Evolutionary conservation across 2,888 invertebrate species (phyloP).

Genomic region (Drosophila falleni): DNA sequence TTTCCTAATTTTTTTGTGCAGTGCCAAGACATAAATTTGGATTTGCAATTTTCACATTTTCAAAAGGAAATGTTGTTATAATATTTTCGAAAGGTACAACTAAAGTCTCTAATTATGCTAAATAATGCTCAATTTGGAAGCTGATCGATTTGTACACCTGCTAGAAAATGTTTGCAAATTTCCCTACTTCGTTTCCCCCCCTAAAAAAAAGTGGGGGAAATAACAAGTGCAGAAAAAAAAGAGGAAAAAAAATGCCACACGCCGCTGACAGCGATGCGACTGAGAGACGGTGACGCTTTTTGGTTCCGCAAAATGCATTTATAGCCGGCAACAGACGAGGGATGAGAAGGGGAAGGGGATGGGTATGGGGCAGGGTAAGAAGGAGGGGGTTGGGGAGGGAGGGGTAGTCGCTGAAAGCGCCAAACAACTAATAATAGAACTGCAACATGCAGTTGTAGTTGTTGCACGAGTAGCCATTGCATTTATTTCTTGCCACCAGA

Average conservation of each 20-base stretch:
- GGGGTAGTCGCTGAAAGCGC: conserved; percentile 47
- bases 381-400: not conserved
- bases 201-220: conserved; percentile 13
- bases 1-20: conserved; percentile 11
- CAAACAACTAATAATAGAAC: conserved; percentile 75
- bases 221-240: not conserved
- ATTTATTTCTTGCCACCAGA: conserved; percentile 19
- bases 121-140: conserved; percentile 59
- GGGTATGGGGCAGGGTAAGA: not conserved
- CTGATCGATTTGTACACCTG: conserved; percentile 67
- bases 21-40: conserved; percentile 4
- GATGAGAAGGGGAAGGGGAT: not conserved
- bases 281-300: conserved; percentile 51
- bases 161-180: conserved; percentile 57
- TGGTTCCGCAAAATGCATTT: conserved; percentile 75
- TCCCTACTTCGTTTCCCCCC: not conserved
- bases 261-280: conserved; percentile 41
- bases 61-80: not conserved
- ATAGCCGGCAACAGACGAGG: conserved; percentile 50
- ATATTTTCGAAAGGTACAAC: not conserved
- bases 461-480: conserved; percentile 19
- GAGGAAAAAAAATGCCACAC: conserved; percentile 41
- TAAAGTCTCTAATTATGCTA: conserved; percentile 28
- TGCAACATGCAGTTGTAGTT: conserved; percentile 47
- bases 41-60: conserved; percentile 5